Conservation (phyloP, 1,140 invertebrate species). For the Oncopodura yosiiana region DNA sequence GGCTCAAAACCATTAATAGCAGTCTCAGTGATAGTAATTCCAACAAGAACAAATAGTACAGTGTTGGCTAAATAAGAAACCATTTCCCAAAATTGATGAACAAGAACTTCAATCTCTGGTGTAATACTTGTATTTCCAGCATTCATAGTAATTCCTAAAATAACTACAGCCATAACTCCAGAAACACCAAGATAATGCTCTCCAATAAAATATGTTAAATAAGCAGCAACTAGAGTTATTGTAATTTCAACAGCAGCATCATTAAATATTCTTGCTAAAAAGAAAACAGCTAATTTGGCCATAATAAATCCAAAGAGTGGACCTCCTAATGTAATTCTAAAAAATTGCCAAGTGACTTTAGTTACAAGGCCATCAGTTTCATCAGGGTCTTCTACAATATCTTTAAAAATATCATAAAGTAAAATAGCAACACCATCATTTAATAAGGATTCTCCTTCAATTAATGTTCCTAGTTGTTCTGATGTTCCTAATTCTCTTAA, state of each 20-base stretch:
- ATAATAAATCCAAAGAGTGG: slow-evolving; percentile 41
- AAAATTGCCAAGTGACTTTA: slow-evolving; percentile 13
- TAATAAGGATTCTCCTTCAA: slow-evolving; percentile 45
- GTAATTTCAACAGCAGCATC: slow-evolving; percentile 42
- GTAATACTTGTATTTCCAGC: slow-evolving; percentile 42
- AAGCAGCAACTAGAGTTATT: slow-evolving; percentile 43
- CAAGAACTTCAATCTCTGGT: slow-evolving; percentile 42
- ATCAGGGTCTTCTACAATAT: slow-evolving; percentile 5
- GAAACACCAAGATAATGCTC: slow-evolving; percentile 42
- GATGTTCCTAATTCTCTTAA: slow-evolving; percentile 42
- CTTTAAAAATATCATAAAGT: slow-evolving; percentile 37
- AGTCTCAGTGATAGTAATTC: slow-evolving; percentile 41
- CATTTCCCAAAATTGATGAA: slow-evolving; percentile 45
- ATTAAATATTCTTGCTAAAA: slow-evolving; percentile 41
- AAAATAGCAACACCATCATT: slow-evolving; percentile 47
- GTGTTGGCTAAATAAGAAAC: slow-evolving; percentile 45
- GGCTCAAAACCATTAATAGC: slow-evolving; percentile 31
- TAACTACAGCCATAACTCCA: slow-evolving; percentile 44
- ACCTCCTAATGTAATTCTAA: slow-evolving; percentile 38
- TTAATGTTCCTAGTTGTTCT: slow-evolving; percentile 40
- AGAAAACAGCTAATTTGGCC: slow-evolving; percentile 39
- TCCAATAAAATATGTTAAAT: slow-evolving; percentile 43
- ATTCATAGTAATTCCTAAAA: slow-evolving; percentile 41
- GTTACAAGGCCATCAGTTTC: background rate
- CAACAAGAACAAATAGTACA: slow-evolving; percentile 44